Evolutionary conservation across 1,140 invertebrate species (phyloP).

Genomic region (Drosophila albomicans): DNA sequence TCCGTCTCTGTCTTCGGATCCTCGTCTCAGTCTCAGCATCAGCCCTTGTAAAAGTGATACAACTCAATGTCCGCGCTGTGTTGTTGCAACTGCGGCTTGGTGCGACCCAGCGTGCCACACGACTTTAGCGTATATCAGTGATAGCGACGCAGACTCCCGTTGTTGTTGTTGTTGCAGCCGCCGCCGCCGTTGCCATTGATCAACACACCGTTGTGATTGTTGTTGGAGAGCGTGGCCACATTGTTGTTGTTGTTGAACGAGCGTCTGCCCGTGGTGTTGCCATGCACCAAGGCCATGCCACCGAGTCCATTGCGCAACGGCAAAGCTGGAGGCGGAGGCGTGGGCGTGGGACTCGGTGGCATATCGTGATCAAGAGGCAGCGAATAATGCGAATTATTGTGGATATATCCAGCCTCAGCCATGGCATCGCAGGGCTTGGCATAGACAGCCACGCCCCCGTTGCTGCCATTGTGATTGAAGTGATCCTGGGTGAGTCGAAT

Average conservation of each 20-base stretch:
- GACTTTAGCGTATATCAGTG: conserved; percentile 81
- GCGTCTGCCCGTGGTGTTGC: conserved; percentile 74
- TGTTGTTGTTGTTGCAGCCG: conserved; percentile 57
- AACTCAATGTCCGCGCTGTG: conserved; percentile 63
- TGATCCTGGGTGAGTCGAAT: conserved; percentile 81
- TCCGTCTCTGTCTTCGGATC: too few relatives aligned
- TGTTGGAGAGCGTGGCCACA: conserved; percentile 68
- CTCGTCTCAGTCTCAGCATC: conserved; percentile 3
- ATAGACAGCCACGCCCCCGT: conserved; percentile 53
- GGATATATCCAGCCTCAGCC: conserved; percentile 71
- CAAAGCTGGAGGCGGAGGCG: conserved; percentile 77
- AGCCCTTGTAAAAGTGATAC: conserved; percentile 72
- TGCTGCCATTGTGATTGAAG: conserved; percentile 74
- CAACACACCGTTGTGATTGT: conserved; percentile 55
- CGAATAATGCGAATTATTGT: conserved; percentile 82
- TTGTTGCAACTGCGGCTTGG: conserved; percentile 45
- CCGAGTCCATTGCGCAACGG: conserved; percentile 77
- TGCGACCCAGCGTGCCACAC: conserved; percentile 71
- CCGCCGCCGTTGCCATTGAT: conserved; percentile 17
- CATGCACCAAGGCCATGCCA: conserved; percentile 70
- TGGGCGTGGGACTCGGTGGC: conserved; percentile 68
- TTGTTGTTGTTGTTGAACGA: conserved; percentile 79
- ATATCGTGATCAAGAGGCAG: conserved; percentile 78
- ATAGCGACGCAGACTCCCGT: conserved; percentile 75
- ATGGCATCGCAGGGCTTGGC: conserved; percentile 75